Percentiles rank a stretch among this genome's conserved stretches.
phyloP scores from a whole-genome alignment of 1,140 invertebrate genomes.

The Drosophila suzukii region DNA sequence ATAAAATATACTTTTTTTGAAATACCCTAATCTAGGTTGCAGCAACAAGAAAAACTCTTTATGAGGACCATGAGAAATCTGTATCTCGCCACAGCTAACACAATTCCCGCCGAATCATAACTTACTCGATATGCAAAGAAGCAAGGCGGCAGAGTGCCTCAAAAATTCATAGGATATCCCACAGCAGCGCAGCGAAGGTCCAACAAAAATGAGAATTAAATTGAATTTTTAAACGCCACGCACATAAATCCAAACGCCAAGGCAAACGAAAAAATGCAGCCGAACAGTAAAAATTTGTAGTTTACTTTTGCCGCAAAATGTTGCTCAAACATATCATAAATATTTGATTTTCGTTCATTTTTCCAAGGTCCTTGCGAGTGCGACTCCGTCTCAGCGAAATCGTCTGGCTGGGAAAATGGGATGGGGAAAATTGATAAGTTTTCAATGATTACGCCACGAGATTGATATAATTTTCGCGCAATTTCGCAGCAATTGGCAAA shows the following conservation, averaged over 20 bases:
- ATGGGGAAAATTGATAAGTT: constrained; percentile 72
- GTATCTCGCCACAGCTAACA: constrained; percentile 27
- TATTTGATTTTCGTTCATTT: constrained; percentile 74
- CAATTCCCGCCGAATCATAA: constrained; percentile 35
- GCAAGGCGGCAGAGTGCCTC: constrained; percentile 17
- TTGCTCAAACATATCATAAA: constrained; percentile 79
- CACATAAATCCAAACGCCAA: constrained; percentile 67
- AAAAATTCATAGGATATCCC: constrained; percentile 60
- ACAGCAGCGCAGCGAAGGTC: constrained; percentile 26
- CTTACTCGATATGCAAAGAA: constrained; percentile 51
- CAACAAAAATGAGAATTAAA: constrained; percentile 73
- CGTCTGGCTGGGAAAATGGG: constrained; percentile 16
- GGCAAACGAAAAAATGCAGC: constrained; percentile 39
- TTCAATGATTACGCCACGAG: constrained; percentile 74
- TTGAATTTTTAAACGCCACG: constrained; percentile 73
- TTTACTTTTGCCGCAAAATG: constrained; percentile 72
- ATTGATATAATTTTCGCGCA: constrained; percentile 80
- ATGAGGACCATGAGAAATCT: background rate
- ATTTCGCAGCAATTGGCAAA: constrained; percentile 75
- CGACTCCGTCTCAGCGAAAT: constrained; percentile 15
- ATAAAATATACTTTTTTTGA: too few relatives aligned
- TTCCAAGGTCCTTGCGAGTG: constrained; percentile 51
- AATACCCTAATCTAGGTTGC: background rate
- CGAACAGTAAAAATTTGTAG: constrained; percentile 55
- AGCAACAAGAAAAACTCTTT: constrained; percentile 13